phyloP scores from a whole-genome alignment of 2,797 vertebrate species.

The Schizothorax lantsangensis region DNA sequence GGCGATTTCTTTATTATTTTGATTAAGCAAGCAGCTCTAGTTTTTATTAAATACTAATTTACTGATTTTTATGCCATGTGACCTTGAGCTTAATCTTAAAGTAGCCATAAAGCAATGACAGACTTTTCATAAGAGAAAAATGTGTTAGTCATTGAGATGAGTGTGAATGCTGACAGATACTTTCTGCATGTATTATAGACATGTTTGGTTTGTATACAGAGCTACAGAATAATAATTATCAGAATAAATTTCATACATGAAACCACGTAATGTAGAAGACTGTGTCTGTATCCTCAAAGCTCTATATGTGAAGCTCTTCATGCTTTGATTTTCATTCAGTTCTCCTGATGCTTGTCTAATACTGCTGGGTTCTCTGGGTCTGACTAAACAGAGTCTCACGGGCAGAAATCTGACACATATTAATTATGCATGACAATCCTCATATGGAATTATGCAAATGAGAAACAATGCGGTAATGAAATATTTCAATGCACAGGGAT shows the following conservation, averaged over 20 bases:
- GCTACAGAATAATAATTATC: not conserved
- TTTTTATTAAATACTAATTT: not conserved
- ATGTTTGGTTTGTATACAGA: not conserved
- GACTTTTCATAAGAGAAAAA: not conserved
- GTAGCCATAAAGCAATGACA: not conserved
- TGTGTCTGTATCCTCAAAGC: not conserved
- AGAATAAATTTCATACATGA: not conserved
- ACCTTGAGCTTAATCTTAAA: not conserved
- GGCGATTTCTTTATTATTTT: not conserved
- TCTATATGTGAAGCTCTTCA: not conserved
- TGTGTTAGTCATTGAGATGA: not conserved
- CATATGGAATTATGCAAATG: conserved; percentile 50
- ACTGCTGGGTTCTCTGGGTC: not conserved
- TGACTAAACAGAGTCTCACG: conserved; percentile 11
- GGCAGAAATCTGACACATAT: conserved; percentile 10
- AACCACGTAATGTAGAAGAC: not conserved
- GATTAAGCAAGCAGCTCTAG: not conserved
- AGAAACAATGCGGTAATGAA: not conserved
- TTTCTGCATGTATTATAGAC: not conserved
- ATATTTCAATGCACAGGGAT: not conserved
- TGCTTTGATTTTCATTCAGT: not conserved
- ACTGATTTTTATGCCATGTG: not conserved
- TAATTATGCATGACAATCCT: conserved; percentile 51
- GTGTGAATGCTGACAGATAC: not conserved
- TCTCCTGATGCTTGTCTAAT: not conserved